Evolutionary conservation across 2,797 vertebrate species (phyloP).

Genomic region (Chaetophractus vellerosus): DNA sequence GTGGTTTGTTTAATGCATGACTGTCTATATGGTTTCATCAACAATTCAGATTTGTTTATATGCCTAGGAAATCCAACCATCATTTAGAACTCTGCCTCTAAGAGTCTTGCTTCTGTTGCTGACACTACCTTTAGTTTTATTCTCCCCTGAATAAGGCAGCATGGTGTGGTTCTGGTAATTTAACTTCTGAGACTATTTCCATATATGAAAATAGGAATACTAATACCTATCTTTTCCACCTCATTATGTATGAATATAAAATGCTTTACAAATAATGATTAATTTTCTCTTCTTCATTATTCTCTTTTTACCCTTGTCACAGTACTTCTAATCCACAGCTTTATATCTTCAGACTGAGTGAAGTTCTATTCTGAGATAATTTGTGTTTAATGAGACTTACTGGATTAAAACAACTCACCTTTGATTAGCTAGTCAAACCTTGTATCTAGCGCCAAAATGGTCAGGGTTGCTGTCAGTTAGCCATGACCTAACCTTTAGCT

Average conservation of each 20-base stretch:
- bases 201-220: neutral
- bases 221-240: neutral
- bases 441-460: neutral
- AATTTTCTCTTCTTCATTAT: neutral
- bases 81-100: neutral
- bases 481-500: neutral
- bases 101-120: neutral
- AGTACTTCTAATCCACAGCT: neutral
- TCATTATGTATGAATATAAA: constrained; percentile 22
- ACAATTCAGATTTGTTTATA: neutral
- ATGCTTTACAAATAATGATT: constrained; percentile 40
- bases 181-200: neutral
- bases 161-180: neutral
- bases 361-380: neutral
- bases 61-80: neutral
- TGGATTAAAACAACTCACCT: neutral
- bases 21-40: neutral
- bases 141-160: neutral
- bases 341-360: neutral
- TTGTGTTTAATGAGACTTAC: constrained; percentile 12
- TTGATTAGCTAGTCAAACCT: neutral
- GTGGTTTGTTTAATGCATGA: neutral
- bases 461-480: neutral
- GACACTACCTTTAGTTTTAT: neutral
- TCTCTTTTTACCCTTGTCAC: neutral